A percentile compares a stretch with the other conserved stretches of the same genome.
Evolutionary conservation across 2,888 invertebrate species (phyloP).

Genomic region (Agrenia bidenticulata): DNA sequence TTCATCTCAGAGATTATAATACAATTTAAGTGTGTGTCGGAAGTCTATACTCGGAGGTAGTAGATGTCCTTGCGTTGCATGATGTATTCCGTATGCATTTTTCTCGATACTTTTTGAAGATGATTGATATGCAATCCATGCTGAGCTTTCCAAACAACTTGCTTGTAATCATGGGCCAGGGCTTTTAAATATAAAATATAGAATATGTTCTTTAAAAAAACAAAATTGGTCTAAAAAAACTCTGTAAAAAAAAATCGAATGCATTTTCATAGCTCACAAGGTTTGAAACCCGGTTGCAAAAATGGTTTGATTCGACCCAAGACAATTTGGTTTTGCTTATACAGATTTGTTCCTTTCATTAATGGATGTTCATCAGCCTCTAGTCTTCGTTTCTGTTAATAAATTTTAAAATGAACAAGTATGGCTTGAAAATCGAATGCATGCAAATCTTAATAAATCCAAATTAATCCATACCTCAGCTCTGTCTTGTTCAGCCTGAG

Average conservation of each 20-base stretch:
- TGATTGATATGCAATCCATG: slow-evolving; percentile 47
- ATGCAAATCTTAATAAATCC: too few relatives aligned
- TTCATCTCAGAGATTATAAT: too few relatives aligned
- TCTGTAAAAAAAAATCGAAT: neutral
- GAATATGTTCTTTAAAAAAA: too few relatives aligned
- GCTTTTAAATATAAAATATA: slow-evolving; percentile 16
- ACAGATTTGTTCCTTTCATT: slow-evolving; percentile 45
- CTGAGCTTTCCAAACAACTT: slow-evolving; percentile 47
- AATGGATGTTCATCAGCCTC: slow-evolving; percentile 32
- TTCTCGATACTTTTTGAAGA: slow-evolving; percentile 49
- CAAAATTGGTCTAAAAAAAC: too few relatives aligned
- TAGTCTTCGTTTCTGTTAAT: slow-evolving; percentile 32
- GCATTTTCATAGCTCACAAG: slow-evolving; percentile 32
- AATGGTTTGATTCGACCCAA: slow-evolving; percentile 42
- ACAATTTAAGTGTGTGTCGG: too few relatives aligned
- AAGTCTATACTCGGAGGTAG: slow-evolving; percentile 46
- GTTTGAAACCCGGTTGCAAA: slow-evolving; percentile 32
- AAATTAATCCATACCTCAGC: slow-evolving; percentile 32
- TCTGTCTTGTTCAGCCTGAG: slow-evolving; percentile 32
- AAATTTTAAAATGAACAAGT: neutral
- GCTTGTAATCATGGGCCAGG: slow-evolving; percentile 40
- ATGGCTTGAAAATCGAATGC: slow-evolving; percentile 15
- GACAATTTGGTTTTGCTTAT: slow-evolving; percentile 41
- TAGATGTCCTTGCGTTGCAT: slow-evolving; percentile 48
- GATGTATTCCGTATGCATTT: slow-evolving; percentile 49